phyloP scores from a whole-genome alignment of 2,797 vertebrate species.

The Darevskia mixta region DNA sequence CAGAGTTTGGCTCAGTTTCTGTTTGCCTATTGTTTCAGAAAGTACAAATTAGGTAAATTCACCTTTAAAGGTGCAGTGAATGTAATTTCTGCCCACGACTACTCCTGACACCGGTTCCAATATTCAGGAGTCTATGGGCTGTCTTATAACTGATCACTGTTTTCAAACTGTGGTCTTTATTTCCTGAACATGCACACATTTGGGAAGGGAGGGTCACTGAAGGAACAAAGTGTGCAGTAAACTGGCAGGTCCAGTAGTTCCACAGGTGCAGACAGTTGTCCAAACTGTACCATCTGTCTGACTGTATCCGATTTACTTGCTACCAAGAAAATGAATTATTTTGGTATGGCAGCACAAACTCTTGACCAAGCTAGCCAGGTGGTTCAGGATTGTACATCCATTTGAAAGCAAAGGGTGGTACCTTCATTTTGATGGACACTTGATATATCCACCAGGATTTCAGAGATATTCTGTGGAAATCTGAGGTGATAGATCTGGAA shows the following conservation, averaged over 20 bases:
- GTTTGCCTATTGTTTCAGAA: no score
- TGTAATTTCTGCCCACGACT: no score
- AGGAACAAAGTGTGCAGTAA: background rate
- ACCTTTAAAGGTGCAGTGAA: no score
- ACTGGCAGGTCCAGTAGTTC: background rate
- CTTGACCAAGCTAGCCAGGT: background rate
- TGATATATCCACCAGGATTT: background rate
- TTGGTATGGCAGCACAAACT: background rate
- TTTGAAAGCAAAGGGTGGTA: no score
- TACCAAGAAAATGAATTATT: background rate
- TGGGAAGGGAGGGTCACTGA: background rate
- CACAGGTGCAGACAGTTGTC: background rate
- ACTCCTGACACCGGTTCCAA: background rate
- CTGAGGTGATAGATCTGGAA: background rate
- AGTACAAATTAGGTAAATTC: no score
- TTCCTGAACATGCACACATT: background rate
- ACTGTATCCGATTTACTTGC: background rate
- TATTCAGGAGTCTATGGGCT: background rate
- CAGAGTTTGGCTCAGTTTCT: no score
- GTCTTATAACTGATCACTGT: background rate
- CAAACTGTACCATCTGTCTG: background rate
- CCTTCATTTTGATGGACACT: rapidly evolving
- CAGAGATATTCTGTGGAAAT: background rate
- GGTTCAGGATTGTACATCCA: background rate
- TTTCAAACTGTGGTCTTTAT: background rate